Evolutionary conservation across 1,140 invertebrate genomes (phyloP).

Genomic region (Acyrthosiphon pisum): DNA sequence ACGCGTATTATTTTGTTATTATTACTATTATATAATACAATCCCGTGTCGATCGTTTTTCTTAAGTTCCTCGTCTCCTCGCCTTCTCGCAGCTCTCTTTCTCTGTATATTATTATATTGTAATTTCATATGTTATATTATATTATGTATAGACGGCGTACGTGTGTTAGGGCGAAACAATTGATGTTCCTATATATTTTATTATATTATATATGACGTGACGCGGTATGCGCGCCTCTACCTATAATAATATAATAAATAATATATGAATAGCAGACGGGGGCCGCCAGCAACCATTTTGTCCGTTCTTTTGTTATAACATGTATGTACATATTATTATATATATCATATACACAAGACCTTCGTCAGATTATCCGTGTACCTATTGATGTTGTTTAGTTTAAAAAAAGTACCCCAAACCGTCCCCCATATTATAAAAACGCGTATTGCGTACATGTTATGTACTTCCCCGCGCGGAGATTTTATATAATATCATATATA

Average conservation of each 20-base stretch:
- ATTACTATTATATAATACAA: background rate
- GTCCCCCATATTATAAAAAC: slow-evolving; percentile 15
- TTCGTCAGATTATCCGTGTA: slow-evolving; percentile 47
- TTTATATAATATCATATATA: background rate
- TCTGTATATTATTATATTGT: background rate
- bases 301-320: slow-evolving; percentile 21
- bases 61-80: background rate
- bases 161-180: background rate
- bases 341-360: background rate
- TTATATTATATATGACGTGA: background rate
- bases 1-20: background rate
- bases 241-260: background rate
- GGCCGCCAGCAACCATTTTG: slow-evolving; percentile 45
- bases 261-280: background rate
- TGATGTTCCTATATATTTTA: background rate
- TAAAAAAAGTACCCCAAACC: background rate
- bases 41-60: background rate
- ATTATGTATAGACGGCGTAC: background rate
- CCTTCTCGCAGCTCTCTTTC: too few species aligned
- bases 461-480: background rate
- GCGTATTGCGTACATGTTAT: background rate
- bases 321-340: background rate
- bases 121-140: background rate
- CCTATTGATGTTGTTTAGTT: slow-evolving; percentile 49
- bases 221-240: background rate